These are phyloP conservation scores for Drosophila orena DNA, from an alignment of 1,140 invertebrate species.

Conservation along the genomic window DNA sequence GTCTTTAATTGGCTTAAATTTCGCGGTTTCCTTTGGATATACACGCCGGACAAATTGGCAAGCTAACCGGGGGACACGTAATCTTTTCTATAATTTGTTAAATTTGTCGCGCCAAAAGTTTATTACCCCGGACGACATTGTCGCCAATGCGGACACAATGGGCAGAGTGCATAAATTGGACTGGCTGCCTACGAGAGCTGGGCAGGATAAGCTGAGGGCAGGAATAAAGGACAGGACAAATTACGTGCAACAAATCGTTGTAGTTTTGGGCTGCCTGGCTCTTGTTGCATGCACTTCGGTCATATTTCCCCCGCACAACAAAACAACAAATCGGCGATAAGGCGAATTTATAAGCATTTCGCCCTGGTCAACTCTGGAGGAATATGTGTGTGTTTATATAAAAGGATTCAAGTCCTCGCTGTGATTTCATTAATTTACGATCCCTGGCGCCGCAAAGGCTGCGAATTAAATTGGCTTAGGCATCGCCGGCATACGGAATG, in stretches of 20 bases:
- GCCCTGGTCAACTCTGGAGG: conserved; percentile 55
- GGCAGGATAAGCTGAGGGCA: conserved; percentile 7
- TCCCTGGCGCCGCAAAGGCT: conserved; percentile 58
- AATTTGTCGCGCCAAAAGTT: conserved; percentile 81
- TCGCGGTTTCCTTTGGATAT: not conserved
- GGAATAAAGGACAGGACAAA: conserved; percentile 56
- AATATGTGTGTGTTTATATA: conserved; percentile 44
- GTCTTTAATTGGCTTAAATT: conserved; percentile 73
- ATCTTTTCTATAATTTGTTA: conserved; percentile 83
- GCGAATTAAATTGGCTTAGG: conserved; percentile 78
- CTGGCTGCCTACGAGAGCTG: conserved; percentile 50
- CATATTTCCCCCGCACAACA: conserved; percentile 54
- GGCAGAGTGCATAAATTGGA: conserved; percentile 73
- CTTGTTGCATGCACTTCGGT: conserved; percentile 67
- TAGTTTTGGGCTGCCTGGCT: conserved; percentile 10
- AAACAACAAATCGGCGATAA: conserved; percentile 69
- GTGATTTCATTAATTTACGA: conserved; percentile 81
- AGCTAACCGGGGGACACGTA: conserved; percentile 60
- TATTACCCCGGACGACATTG: conserved; percentile 66
- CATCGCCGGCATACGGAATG: conserved; percentile 48
- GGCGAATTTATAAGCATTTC: conserved; percentile 71
- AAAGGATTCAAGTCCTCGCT: conserved; percentile 69
- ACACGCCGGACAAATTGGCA: conserved; percentile 1
- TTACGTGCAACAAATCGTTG: conserved; percentile 76
- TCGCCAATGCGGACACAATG: conserved; percentile 69